Base-by-base conservation (phyloP, 2,113 vertebrate species). In the Formicarius rufipectus region DNA sequence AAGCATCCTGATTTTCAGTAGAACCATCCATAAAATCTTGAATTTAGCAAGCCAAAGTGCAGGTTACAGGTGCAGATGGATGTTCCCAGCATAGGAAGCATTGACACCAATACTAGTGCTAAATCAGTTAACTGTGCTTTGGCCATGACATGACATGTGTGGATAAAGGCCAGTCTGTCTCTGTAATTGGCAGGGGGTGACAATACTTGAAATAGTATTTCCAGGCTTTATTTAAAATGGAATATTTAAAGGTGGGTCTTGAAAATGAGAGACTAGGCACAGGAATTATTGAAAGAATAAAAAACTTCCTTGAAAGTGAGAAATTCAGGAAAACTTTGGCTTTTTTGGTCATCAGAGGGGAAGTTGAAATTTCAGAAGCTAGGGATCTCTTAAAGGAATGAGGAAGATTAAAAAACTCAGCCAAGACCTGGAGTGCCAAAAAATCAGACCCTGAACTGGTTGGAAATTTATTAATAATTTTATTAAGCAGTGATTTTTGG, bases 121-220 rank as follows among this genome's bases (percentile, higher is more conserved):
- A 39, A 75, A 79, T 8, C 67, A 47, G 5, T n/a, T 75, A 69
- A n/a, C 37, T 35, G 21, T 44, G 30, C 27, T 64, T 64, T 60
- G 66, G 42, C 24, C 35, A 74, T 53, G 11, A 31, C 4, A 1
- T 84, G 72, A 27, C 44, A 28, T 3, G 2, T 0, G 0, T 19
- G 42, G 45, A 19, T 42, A 62, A 35, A 79, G n/a, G 53, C 58
- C 31, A 31, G 45, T 81, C 78, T 93, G 37, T 55, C 39, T 30
- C 42, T 84, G 40, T 23, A 71, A 74, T 28, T 85, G 63, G 31
- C 42, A 67, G 31, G 33, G 30, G 23, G 3, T 67, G 58, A 49
- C 72, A 91, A 19, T 28, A 14, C 31, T 76, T 67, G 42, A 86
- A 84, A 80, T 83, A 49, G 6, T 71, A 56, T 79, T 95, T 83